phyloP scores from a whole-genome alignment of 2,888 invertebrate species.

The Serrognathus titanus region DNA sequence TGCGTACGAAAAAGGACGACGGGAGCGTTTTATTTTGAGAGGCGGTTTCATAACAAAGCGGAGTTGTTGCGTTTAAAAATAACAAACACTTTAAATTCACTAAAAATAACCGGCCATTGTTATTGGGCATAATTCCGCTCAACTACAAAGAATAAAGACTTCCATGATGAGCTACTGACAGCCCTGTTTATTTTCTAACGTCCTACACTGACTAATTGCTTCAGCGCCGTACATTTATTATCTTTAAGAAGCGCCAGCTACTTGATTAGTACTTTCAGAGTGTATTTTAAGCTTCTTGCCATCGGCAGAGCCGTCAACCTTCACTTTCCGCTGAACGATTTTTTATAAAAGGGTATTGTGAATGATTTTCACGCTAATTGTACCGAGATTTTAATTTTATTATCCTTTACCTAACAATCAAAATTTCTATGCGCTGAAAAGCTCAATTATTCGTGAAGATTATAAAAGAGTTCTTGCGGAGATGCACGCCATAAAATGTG shows the following conservation, averaged over 20 bases:
- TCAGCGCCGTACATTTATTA: constrained; percentile 1
- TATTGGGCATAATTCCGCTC: background rate
- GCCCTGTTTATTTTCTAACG: constrained; percentile 1
- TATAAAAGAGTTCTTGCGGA: too few species aligned
- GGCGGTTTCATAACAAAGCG: background rate
- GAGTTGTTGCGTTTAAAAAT: background rate
- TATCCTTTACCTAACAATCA: too few species aligned
- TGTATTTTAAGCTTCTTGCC: background rate
- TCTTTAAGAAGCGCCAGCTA: constrained; percentile 1
- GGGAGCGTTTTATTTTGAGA: background rate
- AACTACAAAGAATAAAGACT: constrained; percentile 3
- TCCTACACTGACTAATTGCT: constrained; percentile 1
- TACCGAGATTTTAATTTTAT: too few species aligned
- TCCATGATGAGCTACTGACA: background rate
- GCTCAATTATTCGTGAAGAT: too few species aligned
- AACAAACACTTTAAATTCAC: background rate
- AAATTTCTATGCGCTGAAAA: too few species aligned
- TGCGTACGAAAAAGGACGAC: background rate
- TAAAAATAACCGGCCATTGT: background rate
- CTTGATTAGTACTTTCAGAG: background rate
- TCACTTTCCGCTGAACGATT: too few species aligned
- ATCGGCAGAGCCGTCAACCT: background rate
- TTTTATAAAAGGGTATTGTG: too few species aligned
- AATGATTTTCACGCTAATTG: too few species aligned
- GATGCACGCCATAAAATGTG: too few species aligned